Evolutionary conservation across 2,797 vertebrate species (phyloP).

Genomic region (Micrastur ruficollis): DNA sequence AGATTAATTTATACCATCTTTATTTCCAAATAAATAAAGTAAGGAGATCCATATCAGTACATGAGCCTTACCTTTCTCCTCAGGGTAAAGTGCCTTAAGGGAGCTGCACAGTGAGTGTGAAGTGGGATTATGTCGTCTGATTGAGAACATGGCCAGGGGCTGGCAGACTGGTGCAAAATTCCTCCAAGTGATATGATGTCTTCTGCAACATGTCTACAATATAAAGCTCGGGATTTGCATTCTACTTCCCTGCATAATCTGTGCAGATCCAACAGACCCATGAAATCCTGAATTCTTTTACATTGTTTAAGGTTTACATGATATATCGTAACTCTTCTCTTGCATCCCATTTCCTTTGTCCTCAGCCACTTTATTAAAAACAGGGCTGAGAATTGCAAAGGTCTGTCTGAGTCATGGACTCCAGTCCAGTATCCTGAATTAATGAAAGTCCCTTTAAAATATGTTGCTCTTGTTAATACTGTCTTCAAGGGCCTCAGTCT

Average conservation of each 20-base stretch:
- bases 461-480: not conserved
- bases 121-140: not conserved
- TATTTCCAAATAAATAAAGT: conserved; percentile 7
- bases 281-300: not conserved
- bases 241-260: not conserved
- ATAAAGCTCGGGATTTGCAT: not conserved
- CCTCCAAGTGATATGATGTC: not conserved
- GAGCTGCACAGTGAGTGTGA: not conserved
- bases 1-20: not conserved
- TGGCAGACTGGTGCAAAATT: not conserved
- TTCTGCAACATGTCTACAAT: not conserved
- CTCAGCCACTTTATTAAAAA: not conserved
- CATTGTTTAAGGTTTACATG: not conserved
- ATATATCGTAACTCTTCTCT: not conserved
- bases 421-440: not conserved
- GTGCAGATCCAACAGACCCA: not conserved
- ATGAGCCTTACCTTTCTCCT: not conserved
- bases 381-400: not conserved
- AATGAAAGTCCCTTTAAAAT: not conserved
- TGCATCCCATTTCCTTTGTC: not conserved
- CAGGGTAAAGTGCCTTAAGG: not conserved
- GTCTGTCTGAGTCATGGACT: not conserved
- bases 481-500: not conserved
- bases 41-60: not conserved
- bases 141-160: not conserved